Base-by-base conservation (phyloP, 1,140 invertebrate species). In the Dreissena polymorpha region DNA sequence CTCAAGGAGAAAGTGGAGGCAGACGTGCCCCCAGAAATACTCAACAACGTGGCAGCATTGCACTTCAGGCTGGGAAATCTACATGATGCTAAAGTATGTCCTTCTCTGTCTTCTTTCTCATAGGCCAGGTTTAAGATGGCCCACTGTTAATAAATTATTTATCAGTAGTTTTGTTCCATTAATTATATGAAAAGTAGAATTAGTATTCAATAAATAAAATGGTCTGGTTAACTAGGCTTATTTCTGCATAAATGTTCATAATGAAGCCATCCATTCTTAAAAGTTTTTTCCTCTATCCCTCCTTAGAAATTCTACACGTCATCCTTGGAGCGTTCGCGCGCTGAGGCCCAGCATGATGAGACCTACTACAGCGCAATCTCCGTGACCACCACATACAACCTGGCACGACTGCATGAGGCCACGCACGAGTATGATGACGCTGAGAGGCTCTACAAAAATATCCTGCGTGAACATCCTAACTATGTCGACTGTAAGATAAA, bases 371-470 rank as follows among this genome's bases (percentile, higher is more conserved):
- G 98, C 91, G 97, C 97, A 0, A 99, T 99, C 86, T 96, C 97
- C 1, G 97, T 99, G 0, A 99, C 98, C 0, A 98, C 97, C 21
- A 92, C 91, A 5, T 99, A 99, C 92, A 99, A 99, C 94, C 93
- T 99, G 75, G 99, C 97, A 0, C 93, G 98, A 12, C 93, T 99
- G 0, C 97, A 97, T 88, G 99, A 99, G 94, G 96, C 97, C 0
- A 94, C 98, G 16, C 98, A 97, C 91, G 94, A 96, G 64, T 98
- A 97, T 91, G 97, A 99, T 91, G 96, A 97, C 88, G 98, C 99
- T n/a, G 98, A 99, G 92, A 97, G 97, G 93, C 93, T 99, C 0
- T 99, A 99, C 92, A 99, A 99, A 92, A 97, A 98, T 88, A 99
- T 99, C 89, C 94, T 99, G 18, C 85, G 92, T 89, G 97, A 99